Percentiles rank a stretch among this genome's conserved stretches.
Evolutionary conservation across 2,888 invertebrate species (phyloP).

Genomic region (Linhomoeus sp.): DNA sequence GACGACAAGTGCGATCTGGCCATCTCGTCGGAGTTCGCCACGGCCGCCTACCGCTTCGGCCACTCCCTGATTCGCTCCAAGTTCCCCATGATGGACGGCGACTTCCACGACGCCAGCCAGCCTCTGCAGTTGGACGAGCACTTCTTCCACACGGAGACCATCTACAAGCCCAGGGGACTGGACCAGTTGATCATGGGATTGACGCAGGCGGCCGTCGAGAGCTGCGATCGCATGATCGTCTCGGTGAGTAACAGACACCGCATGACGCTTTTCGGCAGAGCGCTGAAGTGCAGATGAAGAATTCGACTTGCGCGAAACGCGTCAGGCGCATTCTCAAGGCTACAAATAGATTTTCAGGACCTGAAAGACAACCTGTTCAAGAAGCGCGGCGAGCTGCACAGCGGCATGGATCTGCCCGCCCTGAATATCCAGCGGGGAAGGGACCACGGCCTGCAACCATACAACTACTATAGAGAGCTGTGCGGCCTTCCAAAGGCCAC

Average conservation of each 20-base stretch:
- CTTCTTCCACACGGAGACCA: slow-evolving; percentile 72
- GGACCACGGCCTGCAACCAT: slow-evolving; percentile 60
- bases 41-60: slow-evolving; percentile 48
- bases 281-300: too few species aligned
- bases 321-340: too few species aligned
- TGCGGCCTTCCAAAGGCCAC: slow-evolving; percentile 55
- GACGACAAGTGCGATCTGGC: slow-evolving; percentile 48
- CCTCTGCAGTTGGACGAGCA: slow-evolving; percentile 47
- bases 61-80: slow-evolving; percentile 56
- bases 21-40: slow-evolving; percentile 61
- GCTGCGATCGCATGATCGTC: too few species aligned
- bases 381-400: slow-evolving; percentile 43
- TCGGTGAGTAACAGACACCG: too few species aligned
- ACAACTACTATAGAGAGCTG: slow-evolving; percentile 43
- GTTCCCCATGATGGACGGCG: slow-evolving; percentile 43
- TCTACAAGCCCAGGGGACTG: slow-evolving; percentile 30
- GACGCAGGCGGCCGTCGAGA: not conserved
- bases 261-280: too few species aligned
- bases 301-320: too few species aligned
- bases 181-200: not conserved
- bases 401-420: slow-evolving; percentile 72
- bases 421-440: too few species aligned
- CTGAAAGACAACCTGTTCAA: slow-evolving; percentile 53
- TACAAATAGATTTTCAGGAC: too few species aligned
- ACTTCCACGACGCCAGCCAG: not conserved